phyloP scores from a whole-genome alignment of 2,888 invertebrate species.

The Drosophila kuntzei region DNA sequence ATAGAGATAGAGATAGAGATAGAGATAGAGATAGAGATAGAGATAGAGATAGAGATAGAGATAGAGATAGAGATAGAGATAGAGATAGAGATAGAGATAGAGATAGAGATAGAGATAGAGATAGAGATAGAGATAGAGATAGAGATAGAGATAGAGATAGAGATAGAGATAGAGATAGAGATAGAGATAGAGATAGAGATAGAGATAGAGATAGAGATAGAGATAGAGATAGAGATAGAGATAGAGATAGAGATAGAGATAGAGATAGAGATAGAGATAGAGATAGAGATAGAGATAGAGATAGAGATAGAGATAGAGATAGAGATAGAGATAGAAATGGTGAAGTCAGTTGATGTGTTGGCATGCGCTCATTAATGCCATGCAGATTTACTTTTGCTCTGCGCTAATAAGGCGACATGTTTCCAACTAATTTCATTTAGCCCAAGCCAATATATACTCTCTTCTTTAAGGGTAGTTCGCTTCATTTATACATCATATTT shows the following conservation, averaged over 20 bases:
- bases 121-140: neutral
- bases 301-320: neutral
- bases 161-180: neutral
- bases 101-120: neutral
- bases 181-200: neutral
- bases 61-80: neutral
- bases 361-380: conserved; percentile 49
- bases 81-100: neutral
- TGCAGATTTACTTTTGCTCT: conserved; percentile 55
- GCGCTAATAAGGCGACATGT: conserved; percentile 68
- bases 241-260: neutral
- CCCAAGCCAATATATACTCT: conserved; percentile 4
- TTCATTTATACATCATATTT: no score
- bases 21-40: neutral
- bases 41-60: neutral
- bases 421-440: conserved; percentile 49
- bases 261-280: neutral
- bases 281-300: neutral
- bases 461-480: neutral
- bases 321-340: neutral
- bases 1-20: neutral
- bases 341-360: conserved; percentile 28
- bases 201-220: neutral
- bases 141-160: no score
- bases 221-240: neutral